Conservation (phyloP, 2,888 invertebrate genomes). For the Drosophila percnosoma region DNA sequence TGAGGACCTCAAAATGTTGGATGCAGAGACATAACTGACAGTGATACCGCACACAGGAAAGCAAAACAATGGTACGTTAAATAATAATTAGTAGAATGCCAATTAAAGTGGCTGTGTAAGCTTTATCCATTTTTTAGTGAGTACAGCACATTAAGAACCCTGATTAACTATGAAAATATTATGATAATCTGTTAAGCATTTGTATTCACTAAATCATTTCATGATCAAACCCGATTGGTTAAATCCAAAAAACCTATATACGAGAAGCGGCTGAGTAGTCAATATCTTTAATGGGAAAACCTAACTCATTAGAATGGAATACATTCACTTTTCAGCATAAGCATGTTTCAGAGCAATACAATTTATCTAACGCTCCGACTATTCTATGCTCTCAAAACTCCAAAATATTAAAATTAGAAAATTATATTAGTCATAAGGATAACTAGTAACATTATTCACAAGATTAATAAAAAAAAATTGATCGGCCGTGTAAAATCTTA, state of each 20-base stretch:
- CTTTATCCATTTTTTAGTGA: too few species aligned
- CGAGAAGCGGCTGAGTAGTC: background rate
- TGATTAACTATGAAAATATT: too few species aligned
- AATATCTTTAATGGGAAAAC: background rate
- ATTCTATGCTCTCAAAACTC: background rate
- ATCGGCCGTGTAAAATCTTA: background rate
- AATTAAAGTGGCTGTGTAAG: conserved; percentile 36
- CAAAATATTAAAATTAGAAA: too few species aligned
- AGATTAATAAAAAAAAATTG: background rate
- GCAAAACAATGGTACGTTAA: conserved; percentile 30
- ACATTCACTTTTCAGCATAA: background rate
- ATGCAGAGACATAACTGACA: background rate
- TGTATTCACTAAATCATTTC: background rate
- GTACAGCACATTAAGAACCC: too few species aligned
- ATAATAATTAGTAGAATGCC: conserved; percentile 51
- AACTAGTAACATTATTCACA: background rate
- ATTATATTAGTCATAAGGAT: background rate
- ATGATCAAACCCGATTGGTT: background rate
- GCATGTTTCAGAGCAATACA: background rate
- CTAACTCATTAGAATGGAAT: background rate
- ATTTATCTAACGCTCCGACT: background rate
- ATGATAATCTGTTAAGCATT: background rate
- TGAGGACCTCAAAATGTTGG: conserved; percentile 4
- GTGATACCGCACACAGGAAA: conserved; percentile 2
- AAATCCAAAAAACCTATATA: background rate